Conservation (phyloP, 2,113 vertebrate species). For the Stegostoma tigrinum region DNA sequence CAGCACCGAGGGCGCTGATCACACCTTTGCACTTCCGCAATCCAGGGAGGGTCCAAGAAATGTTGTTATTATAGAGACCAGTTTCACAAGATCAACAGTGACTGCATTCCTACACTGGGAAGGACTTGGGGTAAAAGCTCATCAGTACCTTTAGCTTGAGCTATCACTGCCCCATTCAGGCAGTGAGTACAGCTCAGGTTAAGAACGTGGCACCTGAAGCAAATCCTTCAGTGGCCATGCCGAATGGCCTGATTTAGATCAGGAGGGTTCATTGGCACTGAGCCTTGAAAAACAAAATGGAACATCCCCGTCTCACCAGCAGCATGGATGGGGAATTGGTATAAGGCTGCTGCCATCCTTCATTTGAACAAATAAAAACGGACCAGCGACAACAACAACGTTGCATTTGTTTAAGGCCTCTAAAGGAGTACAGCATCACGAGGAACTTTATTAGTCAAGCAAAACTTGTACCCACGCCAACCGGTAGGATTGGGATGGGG, state of each 20-base stretch:
- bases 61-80: background rate
- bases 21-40: background rate
- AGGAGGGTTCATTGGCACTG: background rate
- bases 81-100: background rate
- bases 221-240: no score
- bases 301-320: background rate
- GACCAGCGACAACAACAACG: background rate
- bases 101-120: background rate
- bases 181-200: background rate
- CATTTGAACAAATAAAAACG: background rate
- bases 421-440: background rate
- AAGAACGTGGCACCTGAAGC: background rate
- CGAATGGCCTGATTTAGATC: background rate
- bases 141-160: background rate
- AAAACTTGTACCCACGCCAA: background rate
- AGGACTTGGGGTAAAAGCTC: background rate
- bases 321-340: background rate
- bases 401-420: background rate
- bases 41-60: background rate
- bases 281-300: background rate
- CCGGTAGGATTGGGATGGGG: background rate
- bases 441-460: background rate
- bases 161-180: background rate
- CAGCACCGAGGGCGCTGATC: background rate
- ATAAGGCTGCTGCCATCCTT: background rate